Evolutionary conservation across 1,140 invertebrate species (phyloP), one percentile per base, ranked within the genome.

Genomic region (Meloidogyne chitwoodi): DNA sequence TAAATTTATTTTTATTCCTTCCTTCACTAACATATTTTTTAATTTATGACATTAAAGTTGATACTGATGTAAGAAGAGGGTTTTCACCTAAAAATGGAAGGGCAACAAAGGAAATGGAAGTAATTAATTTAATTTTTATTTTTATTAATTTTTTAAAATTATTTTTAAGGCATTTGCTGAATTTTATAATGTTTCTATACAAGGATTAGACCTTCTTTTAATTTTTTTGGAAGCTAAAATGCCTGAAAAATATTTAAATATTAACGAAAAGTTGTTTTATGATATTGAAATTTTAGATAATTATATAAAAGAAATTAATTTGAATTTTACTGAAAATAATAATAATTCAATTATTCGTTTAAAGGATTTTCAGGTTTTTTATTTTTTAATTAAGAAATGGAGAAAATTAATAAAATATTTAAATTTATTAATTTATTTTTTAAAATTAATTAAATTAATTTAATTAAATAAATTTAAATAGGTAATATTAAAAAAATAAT

Each of bases 121-220:
- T 67, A 22, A 56, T n/a, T 8, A 48, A 19, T n/a, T n/a, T n/a
- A n/a, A n/a, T n/a, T n/a, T n/a, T n/a, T n/a, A n/a, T n/a, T n/a
- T n/a, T n/a, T 3, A 56, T n/a, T n/a, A 56, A n/a, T 56, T 56
- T 11, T 22, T 65, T 27, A 63, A 44, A 22, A n/a, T 38, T 65
- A 19, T 34, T 24, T 68, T 77, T 26, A 10, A 75, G 76, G 69
- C 61, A 5, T 79, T 79, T 67, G 69, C 70, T 16, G 61, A 73
- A 10, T 80, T 79, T 26, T 80, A 80, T 62, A 70, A 73, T 34
- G 66, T 79, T 38, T 62, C 62, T 31, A 79, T 79, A 22, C 12
- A 67, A 22, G 78, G 81, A 22, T 26, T 79, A 24, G 78, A 79
- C 6, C 70, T 79, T 22, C 48, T 79, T 4, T 16, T 79, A 14